These are phyloP conservation scores for Microplitis manilae DNA, from an alignment of 2,888 invertebrate genomes.

Conservation along the genomic window DNA sequence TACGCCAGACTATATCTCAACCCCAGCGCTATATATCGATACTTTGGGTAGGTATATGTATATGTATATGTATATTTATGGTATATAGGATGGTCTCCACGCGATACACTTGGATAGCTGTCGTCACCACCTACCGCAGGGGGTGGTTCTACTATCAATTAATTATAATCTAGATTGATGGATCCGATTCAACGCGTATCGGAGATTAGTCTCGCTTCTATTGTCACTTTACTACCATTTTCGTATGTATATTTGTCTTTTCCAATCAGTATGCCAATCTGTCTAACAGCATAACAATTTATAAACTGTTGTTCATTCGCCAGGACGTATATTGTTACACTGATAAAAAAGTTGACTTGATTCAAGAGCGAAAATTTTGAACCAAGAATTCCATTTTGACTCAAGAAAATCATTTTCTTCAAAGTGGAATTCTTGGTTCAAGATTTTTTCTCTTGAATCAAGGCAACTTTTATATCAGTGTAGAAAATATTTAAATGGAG, in stretches of 20 bases:
- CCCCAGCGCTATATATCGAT: constrained; percentile 19
- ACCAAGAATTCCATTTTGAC: no score
- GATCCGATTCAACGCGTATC: constrained; percentile 67
- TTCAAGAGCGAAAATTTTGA: no score
- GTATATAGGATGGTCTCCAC: constrained; percentile 44
- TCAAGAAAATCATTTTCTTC: no score
- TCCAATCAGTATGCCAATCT: not conserved
- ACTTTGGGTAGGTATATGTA: constrained; percentile 29
- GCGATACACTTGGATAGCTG: constrained; percentile 48
- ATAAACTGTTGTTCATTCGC: not conserved
- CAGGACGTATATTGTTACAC: not conserved
- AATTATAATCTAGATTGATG: constrained; percentile 72
- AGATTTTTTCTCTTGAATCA: no score
- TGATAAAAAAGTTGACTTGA: no score
- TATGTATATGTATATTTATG: constrained; percentile 28
- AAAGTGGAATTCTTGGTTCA: no score
- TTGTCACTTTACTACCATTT: constrained; percentile 53
- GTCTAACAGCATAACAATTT: not conserved
- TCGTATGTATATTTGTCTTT: constrained; percentile 1
- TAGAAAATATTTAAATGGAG: not conserved
- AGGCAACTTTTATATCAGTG: no score
- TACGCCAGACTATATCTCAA: constrained; percentile 26
- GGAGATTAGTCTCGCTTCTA: constrained; percentile 70
- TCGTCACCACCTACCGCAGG: constrained; percentile 61
- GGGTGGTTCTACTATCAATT: constrained; percentile 69